Evolutionary conservation across 2,113 vertebrate genomes (phyloP), one percentile per base, ranked within the genome.

Genomic region (Ictalurus furcatus): DNA sequence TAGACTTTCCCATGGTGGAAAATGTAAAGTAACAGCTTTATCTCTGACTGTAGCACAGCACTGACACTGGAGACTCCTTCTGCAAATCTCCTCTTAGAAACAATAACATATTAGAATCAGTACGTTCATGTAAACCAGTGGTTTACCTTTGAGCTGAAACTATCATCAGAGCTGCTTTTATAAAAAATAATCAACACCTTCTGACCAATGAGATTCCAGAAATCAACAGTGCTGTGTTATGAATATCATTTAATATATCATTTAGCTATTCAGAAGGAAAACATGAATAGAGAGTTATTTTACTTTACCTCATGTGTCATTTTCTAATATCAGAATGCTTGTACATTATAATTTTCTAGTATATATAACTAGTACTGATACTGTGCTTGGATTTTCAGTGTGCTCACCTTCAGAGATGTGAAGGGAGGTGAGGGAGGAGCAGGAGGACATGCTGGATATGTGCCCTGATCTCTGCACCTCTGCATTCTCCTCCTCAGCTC

Each of bases 361-460:
- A 48, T 14, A 80, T 80, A 19, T 80, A 8, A 54, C 28, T 80
- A 30, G 28, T 30, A 80, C 5, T 16, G 44, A 52, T 6, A 28
- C 12, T 6, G 25, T 56, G 87, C 21, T 28, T 59, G 11, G 23
- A 44, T 69, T 44, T 74, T 14, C 13, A 0, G 0, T 40, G 21
- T 54, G 23, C 61, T 92, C 93, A 99, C 98, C 98, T 93, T 99
- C 98, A 23, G 96, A 96, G 44, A 97, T 97, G 92, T 98, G 96
- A 85, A 98, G 94, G 40, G 98, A 98, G 37, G 97, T 97, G 87
- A 99, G 96, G 0, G 98, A 99, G 89, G 97, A 96, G 5, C 96
- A 96, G 0, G 97, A 93, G 44, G 97, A 95, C 28, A 97, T 95
- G 76, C 94, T 96, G 78, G 85, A 87, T 2, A 94, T 93, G 11